phyloP scores from a whole-genome alignment of 1,140 invertebrate genomes.

The Cydia strobilella region DNA sequence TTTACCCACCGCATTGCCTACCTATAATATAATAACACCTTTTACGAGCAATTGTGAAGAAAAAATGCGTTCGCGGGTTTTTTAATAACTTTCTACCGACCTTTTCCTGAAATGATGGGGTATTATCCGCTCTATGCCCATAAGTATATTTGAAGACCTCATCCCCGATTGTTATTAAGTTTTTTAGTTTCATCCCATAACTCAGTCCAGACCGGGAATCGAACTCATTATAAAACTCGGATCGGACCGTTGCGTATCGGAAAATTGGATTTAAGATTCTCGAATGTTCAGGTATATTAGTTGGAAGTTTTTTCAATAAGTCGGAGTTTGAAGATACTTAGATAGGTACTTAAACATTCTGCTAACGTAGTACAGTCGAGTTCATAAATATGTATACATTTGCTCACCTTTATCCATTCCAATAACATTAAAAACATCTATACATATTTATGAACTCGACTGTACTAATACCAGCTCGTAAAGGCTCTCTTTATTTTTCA shows the following conservation, averaged over 20 bases:
- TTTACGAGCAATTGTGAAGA: too few species aligned
- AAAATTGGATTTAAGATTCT: constrained; percentile 28
- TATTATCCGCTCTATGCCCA: neutral
- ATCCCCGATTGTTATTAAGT: constrained; percentile 21
- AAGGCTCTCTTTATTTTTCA: too few species aligned
- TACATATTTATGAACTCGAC: too few species aligned
- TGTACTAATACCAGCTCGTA: too few species aligned
- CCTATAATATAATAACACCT: too few species aligned
- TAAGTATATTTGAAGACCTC: neutral
- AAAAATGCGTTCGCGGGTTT: too few species aligned
- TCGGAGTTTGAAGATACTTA: neutral
- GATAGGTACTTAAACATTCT: neutral
- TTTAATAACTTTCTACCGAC: too few species aligned
- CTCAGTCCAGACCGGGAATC: neutral
- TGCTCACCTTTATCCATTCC: too few species aligned
- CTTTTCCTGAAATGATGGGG: neutral
- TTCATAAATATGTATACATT: too few species aligned
- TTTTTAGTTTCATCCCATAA: constrained; percentile 28
- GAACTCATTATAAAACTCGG: constrained; percentile 18
- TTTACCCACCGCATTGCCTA: too few species aligned
- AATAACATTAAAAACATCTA: too few species aligned
- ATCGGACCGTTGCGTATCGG: constrained; percentile 19
- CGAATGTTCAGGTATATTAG: constrained; percentile 23
- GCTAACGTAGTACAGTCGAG: too few species aligned
- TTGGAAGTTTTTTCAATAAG: constrained; percentile 19